phyloP scores from a whole-genome alignment of 2,113 vertebrate species.

The Pholis gunnellus region DNA sequence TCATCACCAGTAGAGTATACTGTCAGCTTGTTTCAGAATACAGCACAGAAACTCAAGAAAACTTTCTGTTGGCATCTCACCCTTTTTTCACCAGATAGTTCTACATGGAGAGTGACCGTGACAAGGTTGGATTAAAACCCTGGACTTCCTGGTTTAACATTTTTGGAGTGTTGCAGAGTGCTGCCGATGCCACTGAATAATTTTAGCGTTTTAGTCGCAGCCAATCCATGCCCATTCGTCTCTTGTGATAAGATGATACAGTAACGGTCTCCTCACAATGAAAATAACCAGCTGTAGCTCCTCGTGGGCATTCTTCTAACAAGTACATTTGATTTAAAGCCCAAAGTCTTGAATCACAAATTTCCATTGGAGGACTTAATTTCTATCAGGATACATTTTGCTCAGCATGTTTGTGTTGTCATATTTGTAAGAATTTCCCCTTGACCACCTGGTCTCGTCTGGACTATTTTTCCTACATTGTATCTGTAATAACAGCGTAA shows the following conservation, averaged over 20 bases:
- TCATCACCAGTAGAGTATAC: constrained; percentile 20
- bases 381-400: neutral
- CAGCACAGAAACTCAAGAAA: constrained; percentile 1
- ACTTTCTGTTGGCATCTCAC: neutral
- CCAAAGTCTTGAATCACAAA: neutral
- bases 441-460: neutral
- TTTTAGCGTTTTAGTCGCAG: constrained; percentile 1
- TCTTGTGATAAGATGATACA: constrained; percentile 13
- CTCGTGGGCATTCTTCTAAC: neutral
- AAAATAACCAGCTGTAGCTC: constrained; percentile 3
- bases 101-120: neutral
- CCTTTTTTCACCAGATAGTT: neutral
- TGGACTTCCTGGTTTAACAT: neutral
- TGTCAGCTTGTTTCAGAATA: neutral
- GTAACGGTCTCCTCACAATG: neutral
- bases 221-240: neutral
- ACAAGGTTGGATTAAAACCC: neutral
- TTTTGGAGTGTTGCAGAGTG: neutral
- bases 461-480: neutral
- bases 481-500: neutral
- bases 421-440: neutral
- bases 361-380: neutral
- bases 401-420: neutral
- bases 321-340: neutral
- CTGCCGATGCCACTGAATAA: neutral